Evolutionary conservation across 92 coral and sea anemone species (phyloP).

Genomic region (Palythoa grandiflora): DNA sequence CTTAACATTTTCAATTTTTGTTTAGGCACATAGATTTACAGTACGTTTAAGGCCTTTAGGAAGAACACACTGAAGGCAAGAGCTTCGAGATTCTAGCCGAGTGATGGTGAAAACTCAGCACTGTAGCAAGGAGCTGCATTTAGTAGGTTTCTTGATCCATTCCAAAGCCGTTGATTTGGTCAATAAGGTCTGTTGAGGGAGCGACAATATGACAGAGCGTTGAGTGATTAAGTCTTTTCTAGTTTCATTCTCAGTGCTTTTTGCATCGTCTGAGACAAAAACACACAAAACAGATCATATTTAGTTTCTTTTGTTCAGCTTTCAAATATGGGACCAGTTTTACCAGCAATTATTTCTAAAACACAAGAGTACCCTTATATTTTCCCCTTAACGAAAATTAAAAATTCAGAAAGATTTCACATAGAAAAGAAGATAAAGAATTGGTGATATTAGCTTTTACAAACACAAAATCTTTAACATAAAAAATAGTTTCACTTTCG

Average conservation of each 20-base stretch:
- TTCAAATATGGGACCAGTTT: constrained; percentile 42
- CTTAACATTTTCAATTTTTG: background rate
- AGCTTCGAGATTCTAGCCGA: constrained; percentile 46
- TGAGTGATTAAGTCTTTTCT: constrained; percentile 27
- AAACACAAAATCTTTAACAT: background rate
- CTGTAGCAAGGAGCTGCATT: constrained; percentile 52
- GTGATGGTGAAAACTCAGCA: constrained; percentile 31
- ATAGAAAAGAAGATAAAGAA: background rate
- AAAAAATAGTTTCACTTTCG: background rate
- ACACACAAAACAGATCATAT: background rate
- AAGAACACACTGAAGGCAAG: constrained; percentile 17
- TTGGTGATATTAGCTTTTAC: background rate
- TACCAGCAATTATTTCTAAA: constrained; percentile 34
- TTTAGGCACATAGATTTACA: constrained; percentile 28
- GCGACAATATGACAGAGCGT: constrained; percentile 43
- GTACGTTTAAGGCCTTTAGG: constrained; percentile 26
- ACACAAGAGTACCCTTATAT: background rate
- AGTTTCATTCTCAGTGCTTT: constrained; percentile 48
- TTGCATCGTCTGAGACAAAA: constrained; percentile 47
- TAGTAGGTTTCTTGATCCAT: constrained; percentile 53
- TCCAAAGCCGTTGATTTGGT: constrained; percentile 45
- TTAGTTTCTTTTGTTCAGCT: background rate
- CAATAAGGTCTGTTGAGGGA: constrained; percentile 50
- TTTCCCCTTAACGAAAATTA: background rate
- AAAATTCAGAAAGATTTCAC: background rate